Percentiles rank a stretch among this genome's conserved stretches.
Evolutionary conservation across 2,888 invertebrate genomes (phyloP).

Genomic region (Parasteatoda lunata): DNA sequence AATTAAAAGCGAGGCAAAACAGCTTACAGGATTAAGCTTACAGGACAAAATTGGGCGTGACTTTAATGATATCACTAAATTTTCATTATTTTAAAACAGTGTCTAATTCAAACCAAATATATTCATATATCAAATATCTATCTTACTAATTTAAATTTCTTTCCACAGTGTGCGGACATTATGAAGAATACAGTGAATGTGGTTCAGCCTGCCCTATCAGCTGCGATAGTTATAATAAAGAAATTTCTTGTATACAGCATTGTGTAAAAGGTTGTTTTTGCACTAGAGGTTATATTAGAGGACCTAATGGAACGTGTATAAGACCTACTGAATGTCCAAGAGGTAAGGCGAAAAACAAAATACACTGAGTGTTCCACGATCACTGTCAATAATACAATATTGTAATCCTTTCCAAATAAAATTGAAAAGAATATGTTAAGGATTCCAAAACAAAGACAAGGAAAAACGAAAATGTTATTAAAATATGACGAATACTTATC

Average conservation of each 20-base stretch:
- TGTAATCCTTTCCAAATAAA: too few species aligned
- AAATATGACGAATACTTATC: too few species aligned
- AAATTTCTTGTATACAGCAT: conserved; percentile 4
- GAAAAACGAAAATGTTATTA: too few species aligned
- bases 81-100: neutral
- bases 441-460: too few species aligned
- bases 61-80: neutral
- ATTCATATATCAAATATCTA: neutral
- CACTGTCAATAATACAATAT: too few species aligned
- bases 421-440: too few species aligned
- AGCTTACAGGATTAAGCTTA: neutral
- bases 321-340: conserved; percentile 19
- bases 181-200: conserved; percentile 44
- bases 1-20: too few species aligned
- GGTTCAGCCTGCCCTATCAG: conserved; percentile 33
- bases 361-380: too few species aligned
- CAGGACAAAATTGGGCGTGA: neutral
- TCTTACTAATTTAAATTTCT: neutral
- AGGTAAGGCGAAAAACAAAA: conserved; percentile 8
- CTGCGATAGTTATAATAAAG: conserved; percentile 13
- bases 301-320: conserved; percentile 39
- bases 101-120: neutral
- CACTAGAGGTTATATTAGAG: conserved; percentile 26
- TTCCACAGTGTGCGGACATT: conserved; percentile 6
- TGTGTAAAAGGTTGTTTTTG: conserved; percentile 52